These are phyloP conservation scores for Beroe forskalii DNA, from an alignment of 37 sponge, comb jelly and placozoan genomes.

Conservation along the genomic window DNA sequence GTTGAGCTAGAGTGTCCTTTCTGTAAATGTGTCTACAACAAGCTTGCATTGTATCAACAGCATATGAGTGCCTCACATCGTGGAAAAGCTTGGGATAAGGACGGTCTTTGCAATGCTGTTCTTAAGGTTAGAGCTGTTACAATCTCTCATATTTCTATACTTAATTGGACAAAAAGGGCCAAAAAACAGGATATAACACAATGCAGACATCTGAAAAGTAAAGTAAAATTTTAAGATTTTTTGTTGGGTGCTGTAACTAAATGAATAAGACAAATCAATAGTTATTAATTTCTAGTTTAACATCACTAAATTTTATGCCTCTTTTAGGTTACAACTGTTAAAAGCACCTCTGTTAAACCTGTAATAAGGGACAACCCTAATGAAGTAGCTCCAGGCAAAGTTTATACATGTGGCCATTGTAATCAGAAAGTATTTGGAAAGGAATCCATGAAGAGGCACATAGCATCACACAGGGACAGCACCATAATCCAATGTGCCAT, in stretches of 20 bases:
- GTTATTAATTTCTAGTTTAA: too few relatives aligned
- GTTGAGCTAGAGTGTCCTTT: constrained; percentile 28
- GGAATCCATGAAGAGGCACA: constrained; percentile 21
- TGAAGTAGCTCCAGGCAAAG: constrained; percentile 8
- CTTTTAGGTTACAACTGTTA: constrained; percentile 3
- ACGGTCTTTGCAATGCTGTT: constrained; percentile 47
- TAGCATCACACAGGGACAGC: not conserved
- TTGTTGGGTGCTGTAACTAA: too few relatives aligned
- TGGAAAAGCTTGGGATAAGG: constrained; percentile 59
- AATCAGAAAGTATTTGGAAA: constrained; percentile 14
- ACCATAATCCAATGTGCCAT: not conserved
- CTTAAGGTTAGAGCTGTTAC: not conserved
- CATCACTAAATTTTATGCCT: too few relatives aligned
- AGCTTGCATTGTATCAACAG: constrained; percentile 32
- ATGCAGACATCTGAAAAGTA: too few relatives aligned
- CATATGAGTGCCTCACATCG: constrained; percentile 41
- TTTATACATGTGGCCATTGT: constrained; percentile 21
- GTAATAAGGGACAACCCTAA: constrained; percentile 23
- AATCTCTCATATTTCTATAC: too few relatives aligned
- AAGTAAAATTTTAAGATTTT: too few relatives aligned
- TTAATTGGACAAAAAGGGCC: too few relatives aligned
- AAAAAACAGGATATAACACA: too few relatives aligned
- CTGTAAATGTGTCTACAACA: not conserved
- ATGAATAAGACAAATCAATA: too few relatives aligned
- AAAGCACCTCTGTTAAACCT: constrained; percentile 25